A percentile compares a stretch with the other conserved stretches of the same genome.
Evolutionary conservation across 2,797 vertebrate genomes (phyloP).

Genomic region (Xenops minutus): DNA sequence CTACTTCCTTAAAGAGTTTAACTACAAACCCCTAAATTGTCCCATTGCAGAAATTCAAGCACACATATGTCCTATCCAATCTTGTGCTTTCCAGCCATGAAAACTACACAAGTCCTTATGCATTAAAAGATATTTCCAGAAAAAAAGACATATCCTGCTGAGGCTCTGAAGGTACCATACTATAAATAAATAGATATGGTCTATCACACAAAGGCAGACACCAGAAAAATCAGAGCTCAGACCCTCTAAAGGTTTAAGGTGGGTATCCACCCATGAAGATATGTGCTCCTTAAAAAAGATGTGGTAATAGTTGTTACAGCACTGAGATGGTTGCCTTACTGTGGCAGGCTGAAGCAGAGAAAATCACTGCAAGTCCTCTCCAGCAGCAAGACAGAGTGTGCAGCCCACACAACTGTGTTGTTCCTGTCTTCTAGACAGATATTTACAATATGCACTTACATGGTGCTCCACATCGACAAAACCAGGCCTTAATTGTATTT

Average conservation of each 20-base stretch:
- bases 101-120: background rate
- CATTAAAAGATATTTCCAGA: background rate
- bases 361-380: background rate
- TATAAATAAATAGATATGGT: background rate
- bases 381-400: background rate
- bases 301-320: background rate
- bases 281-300: background rate
- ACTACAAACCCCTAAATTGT: background rate
- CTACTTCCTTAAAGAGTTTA: background rate
- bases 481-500: constrained; percentile 11
- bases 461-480: background rate
- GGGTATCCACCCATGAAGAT: background rate
- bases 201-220: background rate
- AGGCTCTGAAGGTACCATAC: background rate
- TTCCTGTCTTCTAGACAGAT: constrained; percentile 5
- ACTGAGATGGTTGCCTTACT: background rate
- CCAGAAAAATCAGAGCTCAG: background rate
- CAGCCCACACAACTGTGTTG: background rate
- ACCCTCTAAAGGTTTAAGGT: background rate
- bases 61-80: rapidly evolving
- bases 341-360: background rate
- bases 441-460: constrained; percentile 12
- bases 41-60: background rate
- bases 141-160: background rate
- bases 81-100: background rate